phyloP scores from a whole-genome alignment of 1,140 invertebrate genomes.

The Parapsyche elsis region DNA sequence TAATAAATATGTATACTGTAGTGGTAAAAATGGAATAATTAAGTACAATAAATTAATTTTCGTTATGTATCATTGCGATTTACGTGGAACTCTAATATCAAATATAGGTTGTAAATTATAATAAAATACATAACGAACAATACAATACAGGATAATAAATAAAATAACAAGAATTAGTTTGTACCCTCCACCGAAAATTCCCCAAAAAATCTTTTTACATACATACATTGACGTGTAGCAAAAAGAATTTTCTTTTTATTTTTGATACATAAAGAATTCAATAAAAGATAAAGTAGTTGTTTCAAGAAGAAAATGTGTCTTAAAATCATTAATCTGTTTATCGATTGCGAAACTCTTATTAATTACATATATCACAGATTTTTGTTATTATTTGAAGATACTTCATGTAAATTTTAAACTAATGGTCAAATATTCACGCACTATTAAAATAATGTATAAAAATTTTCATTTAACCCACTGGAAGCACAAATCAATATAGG shows the following conservation, averaged over 20 bases:
- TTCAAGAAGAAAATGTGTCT: not conserved
- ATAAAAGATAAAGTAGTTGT: not conserved
- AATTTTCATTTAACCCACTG: not conserved
- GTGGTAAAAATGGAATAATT: conserved; percentile 3
- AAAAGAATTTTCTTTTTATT: not conserved
- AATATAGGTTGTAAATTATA: not conserved
- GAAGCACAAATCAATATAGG: not conserved
- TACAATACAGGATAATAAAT: not conserved
- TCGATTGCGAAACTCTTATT: conserved; percentile 2
- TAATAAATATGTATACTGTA: conserved; percentile 1
- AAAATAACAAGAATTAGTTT: conserved; percentile 23
- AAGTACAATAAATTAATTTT: not conserved
- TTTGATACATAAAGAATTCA: not conserved
- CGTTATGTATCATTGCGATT: not conserved
- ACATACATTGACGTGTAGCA: not conserved
- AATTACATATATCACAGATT: conserved; percentile 22
- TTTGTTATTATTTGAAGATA: not conserved
- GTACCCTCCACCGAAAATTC: conserved; percentile 32
- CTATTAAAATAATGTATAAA: not conserved
- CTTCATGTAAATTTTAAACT: too few relatives aligned
- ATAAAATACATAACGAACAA: not conserved
- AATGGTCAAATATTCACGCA: not conserved
- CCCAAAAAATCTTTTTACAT: conserved; percentile 12
- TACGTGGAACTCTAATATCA: not conserved
- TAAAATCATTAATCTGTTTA: conserved; percentile 13